phyloP scores from a whole-genome alignment of 2,113 vertebrate species.

The Cryptotis parvus region DNA sequence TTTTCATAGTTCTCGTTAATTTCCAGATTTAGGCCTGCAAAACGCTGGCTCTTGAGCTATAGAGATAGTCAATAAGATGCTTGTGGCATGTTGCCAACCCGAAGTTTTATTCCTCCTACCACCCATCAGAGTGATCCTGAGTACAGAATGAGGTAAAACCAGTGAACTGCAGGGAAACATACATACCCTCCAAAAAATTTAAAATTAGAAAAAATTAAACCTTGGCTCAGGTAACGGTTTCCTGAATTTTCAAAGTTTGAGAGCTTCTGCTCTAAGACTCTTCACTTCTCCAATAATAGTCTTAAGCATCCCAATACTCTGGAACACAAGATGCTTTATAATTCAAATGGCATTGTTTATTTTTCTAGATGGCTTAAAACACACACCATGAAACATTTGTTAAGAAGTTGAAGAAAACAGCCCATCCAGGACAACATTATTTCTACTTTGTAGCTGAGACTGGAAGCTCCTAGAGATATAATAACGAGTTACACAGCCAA shows the following conservation, averaged over 20 bases:
- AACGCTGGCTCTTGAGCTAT: background rate
- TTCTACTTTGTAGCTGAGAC: background rate
- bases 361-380: background rate
- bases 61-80: too few species aligned
- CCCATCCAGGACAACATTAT: background rate
- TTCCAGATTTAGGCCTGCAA: background rate
- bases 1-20: too few species aligned
- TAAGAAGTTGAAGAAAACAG: constrained; percentile 6
- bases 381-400: constrained; percentile 44
- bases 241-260: background rate
- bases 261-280: background rate
- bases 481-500: background rate
- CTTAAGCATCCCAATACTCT: background rate
- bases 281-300: background rate
- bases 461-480: background rate
- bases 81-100: too few species aligned
- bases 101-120: too few species aligned
- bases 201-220: background rate
- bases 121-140: too few species aligned
- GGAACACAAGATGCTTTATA: constrained; percentile 33
- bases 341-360: background rate
- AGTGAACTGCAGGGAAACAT: too few species aligned
- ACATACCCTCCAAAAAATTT: too few species aligned
- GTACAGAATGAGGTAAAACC: too few species aligned
- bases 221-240: background rate